A percentile compares a stretch with the other conserved stretches of the same genome.
phyloP scores from a whole-genome alignment of 92 coral and sea anemone species.

The Blastomussa wellsi region DNA sequence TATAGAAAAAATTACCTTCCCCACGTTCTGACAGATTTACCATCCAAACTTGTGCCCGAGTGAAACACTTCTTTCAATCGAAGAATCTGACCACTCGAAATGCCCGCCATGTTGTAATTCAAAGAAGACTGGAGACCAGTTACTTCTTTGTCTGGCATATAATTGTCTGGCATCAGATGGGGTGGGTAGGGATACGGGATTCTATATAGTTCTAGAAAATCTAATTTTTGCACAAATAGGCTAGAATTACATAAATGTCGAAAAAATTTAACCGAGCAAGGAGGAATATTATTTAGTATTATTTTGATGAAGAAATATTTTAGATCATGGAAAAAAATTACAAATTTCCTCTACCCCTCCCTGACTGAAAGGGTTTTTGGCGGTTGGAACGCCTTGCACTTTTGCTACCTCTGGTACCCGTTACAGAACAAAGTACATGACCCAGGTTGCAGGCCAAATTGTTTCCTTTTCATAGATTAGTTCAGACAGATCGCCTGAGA shows the following conservation, averaged over 20 bases:
- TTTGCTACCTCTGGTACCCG: constrained; percentile 1
- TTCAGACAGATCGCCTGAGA: not conserved
- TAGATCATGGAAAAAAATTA: not conserved
- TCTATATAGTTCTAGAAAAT: too few relatives aligned
- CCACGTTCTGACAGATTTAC: constrained; percentile 86
- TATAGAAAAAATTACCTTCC: constrained; percentile 62
- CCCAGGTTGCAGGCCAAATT: too few relatives aligned
- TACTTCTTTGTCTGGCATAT: too few relatives aligned
- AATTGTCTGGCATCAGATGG: not conserved
- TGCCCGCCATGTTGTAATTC: constrained; percentile 78
- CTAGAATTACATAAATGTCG: not conserved
- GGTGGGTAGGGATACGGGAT: not conserved
- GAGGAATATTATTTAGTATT: not conserved
- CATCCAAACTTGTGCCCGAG: constrained; percentile 52
- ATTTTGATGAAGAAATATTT: not conserved
- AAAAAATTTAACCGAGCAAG: not conserved
- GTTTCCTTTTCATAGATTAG: too few relatives aligned
- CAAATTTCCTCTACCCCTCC: not conserved
- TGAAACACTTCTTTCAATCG: constrained; percentile 63
- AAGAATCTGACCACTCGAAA: constrained; percentile 84
- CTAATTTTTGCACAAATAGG: not conserved
- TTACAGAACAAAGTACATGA: not conserved
- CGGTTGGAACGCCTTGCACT: constrained; percentile 17
- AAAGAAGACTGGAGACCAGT: not conserved
- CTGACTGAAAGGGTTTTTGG: not conserved